Base-by-base conservation (phyloP, 64 coral and sea anemone genomes). In the Montipora efflorescens region DNA sequence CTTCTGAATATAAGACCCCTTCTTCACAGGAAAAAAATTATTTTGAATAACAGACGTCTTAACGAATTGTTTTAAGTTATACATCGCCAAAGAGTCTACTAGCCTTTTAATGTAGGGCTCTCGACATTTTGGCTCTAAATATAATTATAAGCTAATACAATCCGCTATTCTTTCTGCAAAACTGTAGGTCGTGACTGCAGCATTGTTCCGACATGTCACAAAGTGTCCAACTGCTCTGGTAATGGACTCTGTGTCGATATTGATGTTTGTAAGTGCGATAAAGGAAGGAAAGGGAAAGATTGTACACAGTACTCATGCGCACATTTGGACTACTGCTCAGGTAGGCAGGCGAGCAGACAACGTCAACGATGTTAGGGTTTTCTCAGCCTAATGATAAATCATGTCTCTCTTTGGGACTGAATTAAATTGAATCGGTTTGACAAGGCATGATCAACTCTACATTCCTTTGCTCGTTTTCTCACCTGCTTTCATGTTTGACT, bases 271-370 rank as follows among this genome's bases (percentile, higher is more conserved):
- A 92, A 92, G 19, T 92, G 90, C 18, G 19, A 86, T 76, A 66
- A 67, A 86, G 62, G 75, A 19, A 86, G 90, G 90, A 92, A 72
- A 28, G 90, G 90, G 67, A 22, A 47, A 5, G 66, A 92, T 14
- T 92, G 90, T 49, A 85, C 90, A n/a, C 47, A 83, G 4, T 75
- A 58, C 74, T 91, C 90, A 1, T 91, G 90, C 15, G 79, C 74
- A 46, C 74, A 87, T 6, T 64, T 92, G 81, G 90, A 92, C 46
- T 92, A 92, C 49, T 92, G 81, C 49, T 92, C 91, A 87, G 91
- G 91, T 92, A 64, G 9, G 22, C 22, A 23, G 22, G 22, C 22
- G 22, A 23, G 22, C 22, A 23, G 22, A 23, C 22, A 23, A 23
- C 22, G 22, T 23, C 22, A 23, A 23, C 22, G 22, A 23, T 23